Conservation (phyloP, 2,113 vertebrate genomes). For the Pterocles orientalis region DNA sequence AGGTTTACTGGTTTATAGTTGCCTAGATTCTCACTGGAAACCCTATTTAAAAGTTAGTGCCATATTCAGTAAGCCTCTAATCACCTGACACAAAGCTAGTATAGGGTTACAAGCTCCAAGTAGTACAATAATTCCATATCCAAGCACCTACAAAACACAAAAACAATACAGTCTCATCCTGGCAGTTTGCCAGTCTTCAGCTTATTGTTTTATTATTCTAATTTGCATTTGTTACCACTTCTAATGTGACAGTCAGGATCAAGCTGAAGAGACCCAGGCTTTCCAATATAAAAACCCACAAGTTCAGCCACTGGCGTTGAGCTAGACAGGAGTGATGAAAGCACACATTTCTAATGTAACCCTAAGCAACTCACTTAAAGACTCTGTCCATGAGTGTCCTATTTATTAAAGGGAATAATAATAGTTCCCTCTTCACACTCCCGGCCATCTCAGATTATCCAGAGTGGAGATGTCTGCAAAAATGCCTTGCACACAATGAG, state of each 20-base stretch:
- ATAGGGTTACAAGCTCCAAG: background rate
- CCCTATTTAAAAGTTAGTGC: background rate
- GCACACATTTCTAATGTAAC: background rate
- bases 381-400: background rate
- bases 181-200: background rate
- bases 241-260: background rate
- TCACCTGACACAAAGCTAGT: background rate
- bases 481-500: background rate
- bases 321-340: background rate
- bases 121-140: background rate
- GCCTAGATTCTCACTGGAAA: background rate
- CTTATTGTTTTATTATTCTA: background rate
- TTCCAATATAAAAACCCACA: background rate
- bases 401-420: background rate
- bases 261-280: background rate
- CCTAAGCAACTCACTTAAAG: background rate
- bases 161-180: background rate
- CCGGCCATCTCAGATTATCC: background rate
- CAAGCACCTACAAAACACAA: background rate
- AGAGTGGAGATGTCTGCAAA: background rate
- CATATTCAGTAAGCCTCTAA: background rate
- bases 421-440: background rate
- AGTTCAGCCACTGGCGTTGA: background rate
- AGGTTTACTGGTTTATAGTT: background rate
- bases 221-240: background rate